Base-by-base conservation (phyloP, 2,113 vertebrate genomes). In the Xenopus borealis region DNA sequence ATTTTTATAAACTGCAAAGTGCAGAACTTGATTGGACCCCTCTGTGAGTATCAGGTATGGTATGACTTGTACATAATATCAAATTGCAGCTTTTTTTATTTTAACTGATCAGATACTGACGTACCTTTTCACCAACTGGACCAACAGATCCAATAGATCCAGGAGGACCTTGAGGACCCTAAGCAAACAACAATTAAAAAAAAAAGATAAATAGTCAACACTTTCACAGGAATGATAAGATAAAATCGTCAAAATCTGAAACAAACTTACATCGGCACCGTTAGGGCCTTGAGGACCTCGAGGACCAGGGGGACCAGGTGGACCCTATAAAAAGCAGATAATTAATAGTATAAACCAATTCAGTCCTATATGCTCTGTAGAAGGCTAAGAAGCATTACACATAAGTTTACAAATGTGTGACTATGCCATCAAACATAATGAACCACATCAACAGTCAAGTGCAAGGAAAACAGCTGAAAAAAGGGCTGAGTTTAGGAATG, bases 301-400 rank as follows among this genome's bases (percentile, higher is more conserved):
- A 66, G 97, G 96, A 75, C 97, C 97, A 69, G 97, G 97, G n/a
- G 97, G 97, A 81, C 97, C 97, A 78, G 96, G 97, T 77, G 97
- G 97, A 84, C 97, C 97, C 97, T 99, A 78, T 50, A 78, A 71
- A 27, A 82, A 69, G 82, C 3, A 55, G 8, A 55, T 4, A 55
- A 55, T 55, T 55, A 55, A 55, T n/a, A 55, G 0, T 16, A 55
- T 16, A 55, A 4, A 27, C 17, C 9, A n/a, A n/a, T 5, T 13
- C 8, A 55, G 18, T 17, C 53, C 18, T 55, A 50, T 16, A 50
- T 50, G 14, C 47, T 13, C 47, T 16, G 14, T 50, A 50, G 14
- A 50, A 50, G 2, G 2, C 6, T 16, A 50, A 50, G 3, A 40
- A 40, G 33, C 23, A 27, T 27, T 27, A 27, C 23, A 27, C 23